Evolutionary conservation across 2,113 vertebrate species (phyloP).

Genomic region (Toxostoma redivivum): DNA sequence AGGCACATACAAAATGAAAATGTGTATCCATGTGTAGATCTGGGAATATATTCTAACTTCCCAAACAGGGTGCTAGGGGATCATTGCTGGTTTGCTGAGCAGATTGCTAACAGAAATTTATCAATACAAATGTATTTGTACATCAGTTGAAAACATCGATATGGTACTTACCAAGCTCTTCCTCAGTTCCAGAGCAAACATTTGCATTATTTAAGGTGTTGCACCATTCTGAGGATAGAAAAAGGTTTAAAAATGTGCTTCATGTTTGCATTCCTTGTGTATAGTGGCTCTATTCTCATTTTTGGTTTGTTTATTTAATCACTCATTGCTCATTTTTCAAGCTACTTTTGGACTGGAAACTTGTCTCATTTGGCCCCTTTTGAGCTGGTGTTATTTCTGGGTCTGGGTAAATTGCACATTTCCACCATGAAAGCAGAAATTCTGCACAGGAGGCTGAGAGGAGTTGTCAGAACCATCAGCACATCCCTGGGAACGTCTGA

Average conservation of each 20-base stretch:
- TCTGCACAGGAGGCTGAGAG: background rate
- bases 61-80: background rate
- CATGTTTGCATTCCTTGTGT: constrained; percentile 71
- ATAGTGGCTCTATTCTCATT: constrained; percentile 37
- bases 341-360: constrained; percentile 41
- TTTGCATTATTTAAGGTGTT: constrained; percentile 46
- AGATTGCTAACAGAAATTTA: background rate
- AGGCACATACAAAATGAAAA: background rate
- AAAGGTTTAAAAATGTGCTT: constrained; percentile 75
- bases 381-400: constrained; percentile 25
- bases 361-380: background rate
- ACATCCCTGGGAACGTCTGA: background rate
- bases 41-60: background rate
- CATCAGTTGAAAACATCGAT: background rate
- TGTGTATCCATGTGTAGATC: background rate
- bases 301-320: constrained; percentile 59
- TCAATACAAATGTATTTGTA: background rate
- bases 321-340: constrained; percentile 36
- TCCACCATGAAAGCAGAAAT: background rate
- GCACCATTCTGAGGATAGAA: constrained; percentile 51
- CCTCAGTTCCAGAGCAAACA: background rate
- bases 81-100: background rate
- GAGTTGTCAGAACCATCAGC: constrained; percentile 10
- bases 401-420: background rate
- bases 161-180: background rate